Percentiles rank a stretch among this genome's conserved stretches.
Evolutionary conservation across 2,113 vertebrate genomes (phyloP).

Genomic region (Gulo gulo): DNA sequence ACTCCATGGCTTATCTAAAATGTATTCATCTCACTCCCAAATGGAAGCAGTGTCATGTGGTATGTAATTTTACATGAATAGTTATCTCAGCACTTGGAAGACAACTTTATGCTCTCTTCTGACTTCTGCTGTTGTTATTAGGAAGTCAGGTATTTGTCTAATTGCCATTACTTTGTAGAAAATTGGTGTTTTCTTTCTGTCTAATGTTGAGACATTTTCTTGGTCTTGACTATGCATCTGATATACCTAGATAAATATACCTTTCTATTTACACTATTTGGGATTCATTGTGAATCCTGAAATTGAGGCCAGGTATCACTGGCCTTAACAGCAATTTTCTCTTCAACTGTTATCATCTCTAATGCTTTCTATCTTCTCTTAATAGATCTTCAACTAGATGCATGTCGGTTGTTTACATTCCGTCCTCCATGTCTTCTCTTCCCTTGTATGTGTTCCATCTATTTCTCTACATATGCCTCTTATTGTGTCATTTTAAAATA

Average conservation of each 20-base stretch:
- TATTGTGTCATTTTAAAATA: not conserved
- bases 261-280: not conserved
- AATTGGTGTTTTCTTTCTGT: not conserved
- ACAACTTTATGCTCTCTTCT: not conserved
- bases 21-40: not conserved
- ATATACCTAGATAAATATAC: not conserved
- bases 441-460: not conserved
- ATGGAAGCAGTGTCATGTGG: not conserved
- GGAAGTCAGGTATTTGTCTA: not conserved
- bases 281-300: not conserved
- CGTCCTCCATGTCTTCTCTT: not conserved
- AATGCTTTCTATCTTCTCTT: not conserved
- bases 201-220: not conserved
- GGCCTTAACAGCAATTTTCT: not conserved
- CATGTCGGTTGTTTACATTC: not conserved
- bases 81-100: not conserved
- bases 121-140: not conserved
- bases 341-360: not conserved
- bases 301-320: not conserved
- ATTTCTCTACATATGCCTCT: not conserved
- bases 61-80: not conserved
- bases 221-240: too few relatives aligned
- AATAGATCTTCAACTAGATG: not conserved
- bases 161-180: not conserved
- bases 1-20: not conserved